Evolutionary conservation across 2,113 vertebrate species (phyloP), one percentile per base, ranked within the genome.

Genomic region (Artemisiospiza belli): DNA sequence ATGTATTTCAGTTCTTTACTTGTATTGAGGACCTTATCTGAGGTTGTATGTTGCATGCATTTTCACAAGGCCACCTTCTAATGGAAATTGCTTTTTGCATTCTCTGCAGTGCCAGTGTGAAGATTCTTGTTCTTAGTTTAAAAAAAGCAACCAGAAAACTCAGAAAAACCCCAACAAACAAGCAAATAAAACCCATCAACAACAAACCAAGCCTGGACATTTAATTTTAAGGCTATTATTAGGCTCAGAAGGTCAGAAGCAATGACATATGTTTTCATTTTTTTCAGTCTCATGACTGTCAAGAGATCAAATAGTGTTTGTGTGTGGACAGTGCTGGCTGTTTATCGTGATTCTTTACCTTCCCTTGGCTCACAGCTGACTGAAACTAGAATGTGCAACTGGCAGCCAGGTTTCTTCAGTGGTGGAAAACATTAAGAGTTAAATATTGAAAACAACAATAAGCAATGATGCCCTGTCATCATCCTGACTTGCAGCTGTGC

Each of bases 351-450:
- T 31, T 72, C 37, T 39, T 87, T 67, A 64, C n/a, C 76, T 92
- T 89, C 44, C 64, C 15, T 74, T 90, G 44, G 37, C 52, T 89
- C 35, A 31, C 33, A 11, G 25, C 55, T 89, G 31, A 23, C 62
- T 93, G 92, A 49, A 90, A 90, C 39, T 78, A 69, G 92, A 95
- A 72, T 59, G 33, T 47, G 16, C 72, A 83, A 13, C 57, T 81
- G 90, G 46, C 58, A 85, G 85, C 95, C 90, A 73, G 10, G 35
- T 96, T 95, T 95, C 77, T 94, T 68, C 64, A 89, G 23, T 79
- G 41, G 70, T 84, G 85, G 20, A 75, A 89, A 88, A 93, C 58
- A 19, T 80, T 92, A 61, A 20, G 62, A 73, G 55, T 92, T 78
- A 94, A 86, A 91, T 93, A 73, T 68, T 58, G 35, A 75, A 91